Conservation (phyloP, 1,140 invertebrate genomes). For the Cephus cinctus region DNA sequence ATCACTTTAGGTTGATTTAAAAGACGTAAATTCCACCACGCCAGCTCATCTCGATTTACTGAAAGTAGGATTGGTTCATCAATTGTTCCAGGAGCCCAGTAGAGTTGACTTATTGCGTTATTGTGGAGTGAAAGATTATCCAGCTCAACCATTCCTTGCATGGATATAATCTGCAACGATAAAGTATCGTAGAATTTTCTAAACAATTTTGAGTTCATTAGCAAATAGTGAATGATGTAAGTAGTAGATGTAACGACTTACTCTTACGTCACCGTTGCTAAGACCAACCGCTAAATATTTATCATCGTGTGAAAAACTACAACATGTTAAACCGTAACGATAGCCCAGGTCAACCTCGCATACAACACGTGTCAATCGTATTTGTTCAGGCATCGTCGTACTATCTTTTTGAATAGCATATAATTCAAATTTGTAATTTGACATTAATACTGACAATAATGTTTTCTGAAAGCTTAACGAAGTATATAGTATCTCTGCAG, state of each 20-base stretch:
- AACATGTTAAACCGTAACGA: constrained; percentile 32
- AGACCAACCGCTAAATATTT: constrained; percentile 44
- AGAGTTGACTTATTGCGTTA: constrained; percentile 35
- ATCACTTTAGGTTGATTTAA: constrained; percentile 23
- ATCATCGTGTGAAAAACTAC: constrained; percentile 45
- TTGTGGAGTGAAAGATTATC: constrained; percentile 31
- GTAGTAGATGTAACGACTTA: constrained; percentile 26
- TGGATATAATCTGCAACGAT: constrained; percentile 39
- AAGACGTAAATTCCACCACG: constrained; percentile 45
- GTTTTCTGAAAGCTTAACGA: constrained; percentile 32
- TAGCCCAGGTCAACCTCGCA: constrained; percentile 11
- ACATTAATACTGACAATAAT: constrained; percentile 35
- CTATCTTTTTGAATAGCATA: constrained; percentile 8
- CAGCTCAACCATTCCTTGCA: constrained; percentile 20
- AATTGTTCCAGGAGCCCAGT: constrained; percentile 37
- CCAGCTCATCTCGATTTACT: constrained; percentile 39
- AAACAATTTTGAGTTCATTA: too few relatives aligned
- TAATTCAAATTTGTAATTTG: constrained; percentile 20
- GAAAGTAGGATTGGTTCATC: constrained; percentile 39
- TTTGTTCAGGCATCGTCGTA: background rate
- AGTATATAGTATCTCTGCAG: constrained; percentile 27
- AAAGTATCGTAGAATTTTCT: too few relatives aligned
- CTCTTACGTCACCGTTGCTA: constrained; percentile 42
- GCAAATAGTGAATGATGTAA: too few relatives aligned
- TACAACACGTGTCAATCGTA: constrained; percentile 1